Percentiles rank a stretch among this genome's conserved stretches.
phyloP scores from a whole-genome alignment of 1,140 invertebrate species.

The Bombus superbus region DNA sequence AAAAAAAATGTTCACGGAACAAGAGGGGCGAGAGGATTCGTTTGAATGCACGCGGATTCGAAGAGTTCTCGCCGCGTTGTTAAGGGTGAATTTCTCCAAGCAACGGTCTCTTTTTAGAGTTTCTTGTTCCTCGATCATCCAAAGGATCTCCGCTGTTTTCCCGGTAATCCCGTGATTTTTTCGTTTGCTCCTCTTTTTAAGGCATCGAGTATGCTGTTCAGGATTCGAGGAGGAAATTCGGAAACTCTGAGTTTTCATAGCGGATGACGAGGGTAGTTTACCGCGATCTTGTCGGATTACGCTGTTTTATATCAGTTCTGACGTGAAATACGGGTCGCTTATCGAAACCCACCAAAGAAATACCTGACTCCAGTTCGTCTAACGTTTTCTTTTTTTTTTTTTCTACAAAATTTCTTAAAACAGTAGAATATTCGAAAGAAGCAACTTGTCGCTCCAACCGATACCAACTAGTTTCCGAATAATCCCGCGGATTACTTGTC shows the following conservation, averaged over 20 bases:
- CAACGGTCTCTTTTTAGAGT: background rate
- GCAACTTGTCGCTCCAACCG: no score
- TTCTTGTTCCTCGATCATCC: background rate
- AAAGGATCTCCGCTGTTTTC: background rate
- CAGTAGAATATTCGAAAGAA: no score
- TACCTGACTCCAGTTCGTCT: background rate
- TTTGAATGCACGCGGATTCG: slow-evolving; percentile 33
- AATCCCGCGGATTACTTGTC: no score
- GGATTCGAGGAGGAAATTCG: background rate
- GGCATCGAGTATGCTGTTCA: background rate
- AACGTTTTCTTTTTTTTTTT: background rate
- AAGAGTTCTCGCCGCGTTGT: slow-evolving; percentile 18
- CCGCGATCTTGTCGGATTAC: background rate
- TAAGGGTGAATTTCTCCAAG: slow-evolving; percentile 8
- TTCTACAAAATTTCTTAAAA: no score
- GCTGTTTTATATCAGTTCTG: background rate
- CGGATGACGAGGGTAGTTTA: no score
- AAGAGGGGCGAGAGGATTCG: slow-evolving; percentile 15
- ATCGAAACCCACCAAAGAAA: background rate
- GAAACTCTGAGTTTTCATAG: background rate
- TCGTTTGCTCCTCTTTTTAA: background rate
- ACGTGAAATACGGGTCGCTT: background rate
- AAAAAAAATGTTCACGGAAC: slow-evolving; percentile 69
- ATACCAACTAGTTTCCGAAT: no score
- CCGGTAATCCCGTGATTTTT: background rate